Base-by-base conservation (phyloP, 2,888 invertebrate species). In the Allolobophora icterica region DNA sequence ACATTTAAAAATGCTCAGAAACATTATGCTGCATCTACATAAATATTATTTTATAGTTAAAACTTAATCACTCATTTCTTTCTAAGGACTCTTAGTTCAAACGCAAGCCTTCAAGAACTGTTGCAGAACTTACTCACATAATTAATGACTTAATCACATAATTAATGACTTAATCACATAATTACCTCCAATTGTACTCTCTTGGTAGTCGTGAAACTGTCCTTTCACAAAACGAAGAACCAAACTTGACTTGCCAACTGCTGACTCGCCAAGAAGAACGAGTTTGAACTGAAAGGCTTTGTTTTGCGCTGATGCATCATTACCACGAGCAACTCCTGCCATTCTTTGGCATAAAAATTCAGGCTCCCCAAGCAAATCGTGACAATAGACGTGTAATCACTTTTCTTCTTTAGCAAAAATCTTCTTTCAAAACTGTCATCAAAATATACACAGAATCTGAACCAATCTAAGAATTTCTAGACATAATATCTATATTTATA, bases 141-240 rank as follows among this genome's bases (percentile, higher is more conserved):
- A 33, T 87, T 33, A 93, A n/a, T 45, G 45, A 45, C 45, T 45
- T 17, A n/a, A 71, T 71, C 71, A n/a, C n/a, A 71, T n/a, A 87
- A 33, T 87, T 33, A 93, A n/a, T 45, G 45, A 45, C 45, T 45
- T 17, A n/a, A 71, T 71, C 71, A n/a, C n/a, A 71, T n/a, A 87
- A 33, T 87, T 33, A 93, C 93, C 95, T 93, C 96, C 96, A 93
- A 96, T 99, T 95, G 99, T 99, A 96, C 99, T 99, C 96, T 99
- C 99, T 96, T 99, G 99, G 96, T 99, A 99, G 96, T 99, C 99
- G 96, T 99, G 99, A 96, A 99, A 99, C 96, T 99, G 99, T 94
- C 99, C 99, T 96, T 99, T 99, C 94, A 99, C 99, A 96, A 99
- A 99, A 95, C 99, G 97, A 95, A 99, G 97, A 93, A 99, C 99